A percentile compares a stretch with the other conserved stretches of the same genome.
Conservation (phyloP, 2,888 invertebrate genomes). For the Oithona nana region DNA sequence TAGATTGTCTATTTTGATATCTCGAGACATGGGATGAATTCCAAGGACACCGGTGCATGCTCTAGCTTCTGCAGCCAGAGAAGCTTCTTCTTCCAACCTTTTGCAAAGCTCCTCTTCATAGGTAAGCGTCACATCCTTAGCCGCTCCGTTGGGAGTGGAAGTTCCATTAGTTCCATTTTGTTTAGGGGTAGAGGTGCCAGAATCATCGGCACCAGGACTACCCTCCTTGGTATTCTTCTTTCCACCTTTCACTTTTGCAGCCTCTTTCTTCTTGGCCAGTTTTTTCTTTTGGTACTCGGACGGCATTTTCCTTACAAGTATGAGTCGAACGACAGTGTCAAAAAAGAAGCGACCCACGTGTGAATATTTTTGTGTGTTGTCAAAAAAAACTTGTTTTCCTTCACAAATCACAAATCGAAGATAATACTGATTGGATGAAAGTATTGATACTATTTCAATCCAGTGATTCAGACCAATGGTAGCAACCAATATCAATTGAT, state of each 20-base stretch:
- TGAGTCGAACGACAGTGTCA: too few species aligned
- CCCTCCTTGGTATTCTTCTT: constrained; percentile 25
- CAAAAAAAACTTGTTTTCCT: too few species aligned
- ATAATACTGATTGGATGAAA: too few species aligned
- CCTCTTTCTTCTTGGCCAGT: constrained; percentile 91
- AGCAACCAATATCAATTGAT: too few species aligned
- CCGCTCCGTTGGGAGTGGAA: not conserved
- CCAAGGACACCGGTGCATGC: constrained; percentile 86
- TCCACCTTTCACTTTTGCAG: constrained; percentile 47
- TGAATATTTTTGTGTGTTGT: too few species aligned
- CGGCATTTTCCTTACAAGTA: constrained; percentile 83
- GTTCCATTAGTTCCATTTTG: not conserved
- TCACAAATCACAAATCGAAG: too few species aligned
- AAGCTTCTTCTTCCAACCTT: constrained; percentile 72
- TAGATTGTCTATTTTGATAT: constrained; percentile 86
- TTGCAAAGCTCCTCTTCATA: constrained; percentile 57
- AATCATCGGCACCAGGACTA: not conserved
- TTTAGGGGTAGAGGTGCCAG: not conserved
- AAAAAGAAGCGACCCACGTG: too few species aligned
- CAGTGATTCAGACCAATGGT: too few species aligned
- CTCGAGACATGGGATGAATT: constrained; percentile 84
- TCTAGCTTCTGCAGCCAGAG: constrained; percentile 76
- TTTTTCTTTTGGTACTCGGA: constrained; percentile 97
- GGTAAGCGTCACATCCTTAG: not conserved
- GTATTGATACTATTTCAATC: too few species aligned